Percentiles rank a stretch among this genome's conserved stretches.
These are phyloP conservation scores for Drosophila neotestacea DNA, from an alignment of 2,888 invertebrate species.

Conservation along the genomic window DNA sequence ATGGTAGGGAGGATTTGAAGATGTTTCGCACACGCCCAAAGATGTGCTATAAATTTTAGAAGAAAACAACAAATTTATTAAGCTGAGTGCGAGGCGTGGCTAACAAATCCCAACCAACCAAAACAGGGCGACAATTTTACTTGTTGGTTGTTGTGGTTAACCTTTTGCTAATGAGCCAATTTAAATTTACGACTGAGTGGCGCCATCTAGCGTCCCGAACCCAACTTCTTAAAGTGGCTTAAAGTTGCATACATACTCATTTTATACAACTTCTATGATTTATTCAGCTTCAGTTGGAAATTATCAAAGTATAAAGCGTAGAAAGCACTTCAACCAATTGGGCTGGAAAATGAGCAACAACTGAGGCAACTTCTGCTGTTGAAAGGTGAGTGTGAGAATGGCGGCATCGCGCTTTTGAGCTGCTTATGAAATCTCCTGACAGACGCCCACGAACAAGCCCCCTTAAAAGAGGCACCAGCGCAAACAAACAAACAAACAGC, in stretches of 20 bases:
- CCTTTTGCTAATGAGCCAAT: slow-evolving; percentile 78
- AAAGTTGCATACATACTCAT: slow-evolving; percentile 2
- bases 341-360: slow-evolving; percentile 69
- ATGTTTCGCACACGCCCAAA: slow-evolving; percentile 4
- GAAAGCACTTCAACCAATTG: slow-evolving; percentile 44
- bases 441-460: slow-evolving; percentile 33
- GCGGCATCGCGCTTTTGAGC: slow-evolving; percentile 40
- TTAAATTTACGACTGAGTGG: slow-evolving; percentile 66
- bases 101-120: slow-evolving; percentile 15
- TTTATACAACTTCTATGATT: slow-evolving; percentile 17
- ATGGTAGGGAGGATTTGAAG: neutral
- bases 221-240: slow-evolving; percentile 17
- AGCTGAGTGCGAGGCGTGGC: slow-evolving; percentile 18
- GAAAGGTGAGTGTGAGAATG: slow-evolving; percentile 58
- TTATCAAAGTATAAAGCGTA: slow-evolving; percentile 35
- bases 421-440: slow-evolving; percentile 59
- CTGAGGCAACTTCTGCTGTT: slow-evolving; percentile 53
- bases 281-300: slow-evolving; percentile 22
- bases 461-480: slow-evolving; percentile 29
- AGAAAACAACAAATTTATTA: slow-evolving; percentile 36
- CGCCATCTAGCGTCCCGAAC: slow-evolving; percentile 19
- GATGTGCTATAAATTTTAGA: slow-evolving; percentile 6
- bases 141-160: slow-evolving; percentile 61
- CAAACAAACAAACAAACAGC: slow-evolving; percentile 41
- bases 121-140: slow-evolving; percentile 20